Evolutionary conservation across 1,140 invertebrate genomes (phyloP).

Genomic region (Drosophila nigromelanica): DNA sequence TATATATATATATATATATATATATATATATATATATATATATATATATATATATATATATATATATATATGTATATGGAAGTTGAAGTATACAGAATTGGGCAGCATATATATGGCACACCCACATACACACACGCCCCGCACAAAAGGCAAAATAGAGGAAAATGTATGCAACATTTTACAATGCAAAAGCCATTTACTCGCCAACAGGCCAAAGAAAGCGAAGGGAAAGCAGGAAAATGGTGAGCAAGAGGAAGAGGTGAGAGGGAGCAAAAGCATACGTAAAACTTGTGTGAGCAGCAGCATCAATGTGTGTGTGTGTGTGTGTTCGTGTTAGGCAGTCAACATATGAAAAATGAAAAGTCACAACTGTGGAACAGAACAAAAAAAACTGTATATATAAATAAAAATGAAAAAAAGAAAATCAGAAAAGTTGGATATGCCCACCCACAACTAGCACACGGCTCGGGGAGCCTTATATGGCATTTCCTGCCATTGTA

Average conservation of each 20-base stretch:
- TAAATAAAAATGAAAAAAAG: conserved; percentile 17
- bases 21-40: too few species aligned
- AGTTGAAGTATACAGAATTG: conserved; percentile 39
- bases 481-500: conserved; percentile 41
- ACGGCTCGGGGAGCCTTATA: conserved; percentile 39
- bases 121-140: conserved; percentile 20
- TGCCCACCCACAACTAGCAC: conserved; percentile 11
- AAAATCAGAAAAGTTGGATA: conserved; percentile 23
- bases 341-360: conserved; percentile 81
- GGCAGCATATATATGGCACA: conserved; percentile 35
- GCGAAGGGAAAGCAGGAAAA: conserved; percentile 11
- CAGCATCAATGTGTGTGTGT: conserved; percentile 9
- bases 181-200: conserved; percentile 82
- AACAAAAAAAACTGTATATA: conserved; percentile 33
- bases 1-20: too few species aligned
- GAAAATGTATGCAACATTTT: conserved; percentile 82
- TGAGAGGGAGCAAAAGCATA: conserved; percentile 26
- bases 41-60: too few species aligned
- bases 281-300: conserved; percentile 37
- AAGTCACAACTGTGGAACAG: conserved; percentile 69
- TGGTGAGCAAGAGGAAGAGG: neutral
- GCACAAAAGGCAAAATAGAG: conserved; percentile 72
- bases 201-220: neutral
- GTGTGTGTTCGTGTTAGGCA: conserved; percentile 36
- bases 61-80: conserved; percentile 40